Conservation (phyloP, 2,888 invertebrate genomes). For the Anorthoa munda region DNA sequence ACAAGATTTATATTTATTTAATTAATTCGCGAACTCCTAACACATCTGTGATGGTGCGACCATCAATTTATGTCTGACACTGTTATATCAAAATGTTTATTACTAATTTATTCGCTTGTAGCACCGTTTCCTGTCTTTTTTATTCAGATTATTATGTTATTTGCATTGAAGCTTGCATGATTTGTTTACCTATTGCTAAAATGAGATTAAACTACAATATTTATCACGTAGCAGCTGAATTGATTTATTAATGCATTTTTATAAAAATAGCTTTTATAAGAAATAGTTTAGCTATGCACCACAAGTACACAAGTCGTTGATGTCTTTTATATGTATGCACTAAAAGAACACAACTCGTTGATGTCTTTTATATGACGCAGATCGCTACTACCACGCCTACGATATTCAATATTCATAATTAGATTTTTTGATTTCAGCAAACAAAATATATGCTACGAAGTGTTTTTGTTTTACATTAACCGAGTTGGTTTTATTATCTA, state of each 20-base stretch:
- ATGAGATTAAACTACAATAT: neutral
- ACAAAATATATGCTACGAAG: neutral
- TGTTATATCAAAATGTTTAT: slow-evolving; percentile 50
- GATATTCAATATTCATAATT: neutral
- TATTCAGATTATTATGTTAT: neutral
- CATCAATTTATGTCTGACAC: slow-evolving; percentile 50
- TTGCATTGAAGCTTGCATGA: slow-evolving; percentile 14
- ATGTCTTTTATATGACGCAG: slow-evolving; percentile 69
- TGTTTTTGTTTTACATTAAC: neutral
- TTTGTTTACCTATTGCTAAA: neutral
- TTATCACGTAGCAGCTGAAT: neutral
- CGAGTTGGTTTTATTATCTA: neutral
- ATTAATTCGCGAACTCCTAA: slow-evolving; percentile 63
- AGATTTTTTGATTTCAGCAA: neutral
- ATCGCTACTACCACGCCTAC: neutral
- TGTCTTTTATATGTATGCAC: slow-evolving; percentile 67
- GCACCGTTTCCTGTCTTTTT: slow-evolving; percentile 25
- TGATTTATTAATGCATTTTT: neutral
- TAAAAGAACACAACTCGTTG: slow-evolving; percentile 60
- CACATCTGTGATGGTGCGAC: slow-evolving; percentile 46
- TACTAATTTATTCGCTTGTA: slow-evolving; percentile 49
- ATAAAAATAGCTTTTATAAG: neutral
- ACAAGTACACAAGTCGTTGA: slow-evolving; percentile 63
- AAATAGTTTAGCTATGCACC: neutral
- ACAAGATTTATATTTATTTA: slow-evolving; percentile 73